Percentiles rank a stretch among this genome's conserved stretches.
Evolutionary conservation across 2,797 vertebrate genomes (phyloP).

Genomic region (Gallinago stenura): DNA sequence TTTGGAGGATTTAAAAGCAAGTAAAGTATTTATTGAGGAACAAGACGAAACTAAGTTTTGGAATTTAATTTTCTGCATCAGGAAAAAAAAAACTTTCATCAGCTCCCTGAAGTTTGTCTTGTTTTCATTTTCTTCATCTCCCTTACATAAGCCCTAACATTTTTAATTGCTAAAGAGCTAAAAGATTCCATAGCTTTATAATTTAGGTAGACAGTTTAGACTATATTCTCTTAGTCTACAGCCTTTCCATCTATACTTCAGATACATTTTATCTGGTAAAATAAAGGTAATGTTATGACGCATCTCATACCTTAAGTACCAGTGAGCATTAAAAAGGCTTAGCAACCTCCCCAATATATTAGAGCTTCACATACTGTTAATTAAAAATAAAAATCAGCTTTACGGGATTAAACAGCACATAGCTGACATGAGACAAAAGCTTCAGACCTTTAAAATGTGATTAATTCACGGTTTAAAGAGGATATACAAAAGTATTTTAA

Average conservation of each 20-base stretch:
- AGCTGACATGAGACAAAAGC: not conserved
- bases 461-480: not conserved
- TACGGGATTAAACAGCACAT: not conserved
- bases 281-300: not conserved
- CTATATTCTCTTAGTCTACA: not conserved
- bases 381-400: not conserved
- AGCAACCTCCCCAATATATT: not conserved
- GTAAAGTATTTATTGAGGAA: not conserved
- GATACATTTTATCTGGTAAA: not conserved
- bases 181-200: not conserved
- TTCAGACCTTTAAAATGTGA: not conserved
- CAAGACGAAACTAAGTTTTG: not conserved
- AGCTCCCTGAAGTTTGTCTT: not conserved
- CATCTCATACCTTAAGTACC: not conserved
- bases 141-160: not conserved
- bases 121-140: not conserved
- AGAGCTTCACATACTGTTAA: not conserved
- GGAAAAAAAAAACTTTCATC: not conserved
- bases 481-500: not conserved
- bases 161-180: not conserved
- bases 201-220: not conserved
- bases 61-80: not conserved
- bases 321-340: not conserved
- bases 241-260: not conserved
- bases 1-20: not conserved